These are phyloP conservation scores for Melanotaenia nigrans DNA, from an alignment of 2,797 vertebrate genomes.

Conservation along the genomic window DNA sequence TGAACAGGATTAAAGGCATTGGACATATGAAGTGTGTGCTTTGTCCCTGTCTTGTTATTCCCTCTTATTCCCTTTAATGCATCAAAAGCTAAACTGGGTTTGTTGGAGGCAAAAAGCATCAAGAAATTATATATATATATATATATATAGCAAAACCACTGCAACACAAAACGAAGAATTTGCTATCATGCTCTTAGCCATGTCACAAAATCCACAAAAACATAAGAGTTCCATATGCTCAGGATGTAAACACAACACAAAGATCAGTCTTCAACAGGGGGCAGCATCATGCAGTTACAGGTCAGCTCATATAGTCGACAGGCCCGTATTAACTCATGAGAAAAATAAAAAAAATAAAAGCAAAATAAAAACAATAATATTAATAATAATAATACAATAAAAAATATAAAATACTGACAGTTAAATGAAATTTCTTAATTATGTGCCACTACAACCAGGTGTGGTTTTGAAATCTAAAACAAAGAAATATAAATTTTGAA, in stretches of 20 bases:
- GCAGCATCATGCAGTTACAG: conserved; percentile 75
- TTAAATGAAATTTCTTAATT: conserved; percentile 60
- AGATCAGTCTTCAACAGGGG: conserved; percentile 74
- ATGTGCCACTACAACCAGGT: conserved; percentile 51
- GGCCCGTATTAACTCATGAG: conserved; percentile 29
- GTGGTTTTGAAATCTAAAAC: conserved; percentile 9
- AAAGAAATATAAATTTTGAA: neutral
- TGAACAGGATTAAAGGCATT: neutral
- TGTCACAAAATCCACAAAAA: conserved; percentile 9
- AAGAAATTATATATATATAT: neutral
- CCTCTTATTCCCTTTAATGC: neutral
- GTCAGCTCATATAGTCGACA: conserved; percentile 45
- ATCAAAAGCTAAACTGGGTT: neutral
- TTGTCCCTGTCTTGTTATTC: neutral
- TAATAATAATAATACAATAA: no score
- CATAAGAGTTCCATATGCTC: conserved; percentile 7
- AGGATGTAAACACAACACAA: conserved; percentile 42
- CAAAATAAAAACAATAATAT: no score
- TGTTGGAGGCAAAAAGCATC: neutral
- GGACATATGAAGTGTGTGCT: neutral
- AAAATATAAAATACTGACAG: conserved; percentile 38
- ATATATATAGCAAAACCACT: neutral
- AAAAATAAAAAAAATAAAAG: conserved; percentile 27
- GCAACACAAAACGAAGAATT: neutral
- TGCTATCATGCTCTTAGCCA: neutral